Evolutionary conservation across 2,888 invertebrate genomes (phyloP), one percentile per base, ranked within the genome.

Genomic region (Brachyopa scutellaris): DNA sequence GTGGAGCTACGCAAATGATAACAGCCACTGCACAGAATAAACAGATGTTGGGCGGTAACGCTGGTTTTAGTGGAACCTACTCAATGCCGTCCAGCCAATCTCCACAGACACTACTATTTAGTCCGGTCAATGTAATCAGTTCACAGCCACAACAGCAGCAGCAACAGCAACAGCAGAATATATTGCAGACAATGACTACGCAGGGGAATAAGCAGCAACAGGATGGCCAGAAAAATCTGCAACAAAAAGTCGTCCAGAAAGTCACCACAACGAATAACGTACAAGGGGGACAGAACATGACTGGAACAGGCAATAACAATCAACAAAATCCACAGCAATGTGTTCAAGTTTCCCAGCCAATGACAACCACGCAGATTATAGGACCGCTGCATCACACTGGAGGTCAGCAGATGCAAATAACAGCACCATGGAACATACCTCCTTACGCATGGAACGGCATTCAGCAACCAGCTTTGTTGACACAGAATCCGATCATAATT

Each of bases 1-100:
- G 95, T 47, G 94, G 94, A 85, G 94, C 95, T 85, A 95, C 95
- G 0, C 97, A 97, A 87, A 96, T 97, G 96, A 91, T 97, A 38
- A 94, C 96, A 0, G 94, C 95, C 0, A 89, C 89, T 1, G 87
- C 90, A 0, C 94, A 95, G 88, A 94, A 94, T 72, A 95, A 95
- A 87, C 94, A 94, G 87, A 94, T 95, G 82, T 89, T 95, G 17
- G 87, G 89, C 0, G 88, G 88, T 0, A 88, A 88, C 78, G 69
- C 88, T 23, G 88, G 89, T 0, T 89, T 90, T 55, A 87, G 89
- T 55, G 89, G 89, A 2, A 95, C 96, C 1, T 97, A 96, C 88
- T 93, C 95, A 13, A 95, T 95, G 77, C 95, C 95, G 17, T 94
- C 95, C 33, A 94, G 95, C 73, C 95, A 95, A 90, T 93, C 94